Percentiles rank a stretch among this genome's conserved stretches.
Evolutionary conservation across 2,113 vertebrate species (phyloP).

Genomic region (Geococcyx californianus): DNA sequence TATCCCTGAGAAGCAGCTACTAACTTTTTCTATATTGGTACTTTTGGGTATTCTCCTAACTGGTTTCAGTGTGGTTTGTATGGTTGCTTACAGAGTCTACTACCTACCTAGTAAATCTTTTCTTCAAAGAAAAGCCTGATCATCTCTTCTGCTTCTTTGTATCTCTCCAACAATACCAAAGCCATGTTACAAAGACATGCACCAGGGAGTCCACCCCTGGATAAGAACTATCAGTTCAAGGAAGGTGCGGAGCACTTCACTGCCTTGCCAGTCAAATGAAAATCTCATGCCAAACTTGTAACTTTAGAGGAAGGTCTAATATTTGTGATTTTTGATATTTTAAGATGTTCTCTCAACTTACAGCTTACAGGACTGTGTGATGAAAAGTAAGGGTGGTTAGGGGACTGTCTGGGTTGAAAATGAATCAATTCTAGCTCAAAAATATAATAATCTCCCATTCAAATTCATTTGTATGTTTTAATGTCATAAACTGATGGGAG

Average conservation of each 20-base stretch:
- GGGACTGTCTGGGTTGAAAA: background rate
- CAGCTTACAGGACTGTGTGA: accelerated
- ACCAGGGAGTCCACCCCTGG: too few relatives aligned
- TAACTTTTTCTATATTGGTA: background rate
- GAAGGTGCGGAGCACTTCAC: background rate
- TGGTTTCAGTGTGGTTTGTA: background rate
- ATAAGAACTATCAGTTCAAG: background rate
- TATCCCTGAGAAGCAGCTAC: background rate
- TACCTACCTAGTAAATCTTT: background rate
- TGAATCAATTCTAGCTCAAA: background rate
- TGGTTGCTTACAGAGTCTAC: background rate
- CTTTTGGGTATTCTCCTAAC: background rate
- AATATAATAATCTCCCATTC: background rate
- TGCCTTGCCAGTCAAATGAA: background rate
- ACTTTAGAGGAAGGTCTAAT: background rate
- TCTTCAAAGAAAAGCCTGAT: background rate
- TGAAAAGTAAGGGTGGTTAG: background rate
- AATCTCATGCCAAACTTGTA: background rate
- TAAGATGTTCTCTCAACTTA: background rate
- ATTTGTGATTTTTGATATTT: background rate
- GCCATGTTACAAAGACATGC: background rate
- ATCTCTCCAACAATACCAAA: background rate
- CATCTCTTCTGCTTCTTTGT: background rate
- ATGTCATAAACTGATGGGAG: background rate
- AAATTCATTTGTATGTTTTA: background rate